Evolutionary conservation across 2,797 vertebrate species (phyloP).

Genomic region (Paguma larvata): DNA sequence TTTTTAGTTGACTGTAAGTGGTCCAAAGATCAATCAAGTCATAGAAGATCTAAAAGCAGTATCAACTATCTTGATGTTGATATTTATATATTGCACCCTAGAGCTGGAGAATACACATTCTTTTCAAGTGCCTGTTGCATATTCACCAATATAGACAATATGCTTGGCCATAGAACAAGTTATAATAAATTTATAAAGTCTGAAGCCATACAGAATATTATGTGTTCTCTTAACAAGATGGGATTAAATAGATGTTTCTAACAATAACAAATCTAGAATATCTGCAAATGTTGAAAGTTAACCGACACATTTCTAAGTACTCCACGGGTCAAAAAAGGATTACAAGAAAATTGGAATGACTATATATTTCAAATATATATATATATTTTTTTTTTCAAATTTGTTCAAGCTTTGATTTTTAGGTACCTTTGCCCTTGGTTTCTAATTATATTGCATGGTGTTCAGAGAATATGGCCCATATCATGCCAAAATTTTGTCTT

Average conservation of each 20-base stretch:
- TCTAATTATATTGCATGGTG: not conserved
- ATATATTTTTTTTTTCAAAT: not conserved
- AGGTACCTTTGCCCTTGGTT: not conserved
- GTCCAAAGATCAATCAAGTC: not conserved
- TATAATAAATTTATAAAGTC: not conserved
- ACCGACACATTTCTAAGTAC: not conserved
- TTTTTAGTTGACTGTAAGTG: not conserved
- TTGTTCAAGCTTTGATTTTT: not conserved
- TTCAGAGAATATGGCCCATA: not conserved
- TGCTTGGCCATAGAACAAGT: not conserved
- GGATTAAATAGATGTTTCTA: not conserved
- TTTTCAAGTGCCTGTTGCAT: not conserved
- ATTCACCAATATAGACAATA: not conserved
- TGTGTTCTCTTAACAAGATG: not conserved
- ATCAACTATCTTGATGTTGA: not conserved
- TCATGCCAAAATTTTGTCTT: not conserved
- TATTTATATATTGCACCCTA: not conserved
- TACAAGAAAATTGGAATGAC: not conserved
- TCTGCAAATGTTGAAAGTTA: not conserved
- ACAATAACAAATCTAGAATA: not conserved
- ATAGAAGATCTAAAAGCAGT: not conserved
- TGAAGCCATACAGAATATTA: not conserved
- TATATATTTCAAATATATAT: not conserved
- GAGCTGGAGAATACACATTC: not conserved
- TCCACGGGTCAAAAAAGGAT: not conserved